Base-by-base conservation (phyloP, 2,888 invertebrate species). In the Merodon equestris region DNA sequence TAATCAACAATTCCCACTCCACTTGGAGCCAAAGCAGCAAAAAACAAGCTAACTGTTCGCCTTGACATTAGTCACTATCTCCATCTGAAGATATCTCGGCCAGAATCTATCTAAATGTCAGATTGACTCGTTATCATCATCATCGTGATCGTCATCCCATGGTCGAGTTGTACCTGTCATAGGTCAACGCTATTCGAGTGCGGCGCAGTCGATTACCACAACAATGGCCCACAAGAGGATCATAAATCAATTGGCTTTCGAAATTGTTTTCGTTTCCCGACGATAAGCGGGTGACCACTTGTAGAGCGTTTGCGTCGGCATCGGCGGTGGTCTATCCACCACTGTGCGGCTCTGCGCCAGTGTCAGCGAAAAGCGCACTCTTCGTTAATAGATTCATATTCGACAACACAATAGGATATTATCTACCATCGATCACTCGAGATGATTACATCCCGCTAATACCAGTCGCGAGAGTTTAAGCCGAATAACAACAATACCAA, bases 201-300 rank as follows among this genome's bases (percentile, higher is more conserved):
- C 64, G 36, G 57, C 54, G 45, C 38, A 53, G 40, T 63, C 56
- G 61, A 74, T 74, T 74, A 63, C 19, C 74, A 51, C 68, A 68
- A 63, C 61, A 75, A 75, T 75, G 47, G 53, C n/a, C 75, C 47
- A 51, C 15, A 9, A 58, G 70, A 58, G 63, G 44, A 76, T 36
- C 66, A 71, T 76, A 76, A 76, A 76, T 76, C 70, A 76, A 71
- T 71, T 48, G 71, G 45, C 66, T 71, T 66, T 76, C 56, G 56
- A 71, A 60, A 71, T n/a, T n/a, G 60, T 71, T 76, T 71, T 71
- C 60, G 60, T 71, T 60, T 27, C 27, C 50, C 54, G 50, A 61
- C 76, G 63, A 75, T 76, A 76, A 71, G 76, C 71, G 76, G 76
- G 76, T 75, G 75, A 70, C 70, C 58, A 75, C 63, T 68, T 68